Conservation (phyloP, 2,113 vertebrate species). For the Myrmophylax atrothorax region DNA sequence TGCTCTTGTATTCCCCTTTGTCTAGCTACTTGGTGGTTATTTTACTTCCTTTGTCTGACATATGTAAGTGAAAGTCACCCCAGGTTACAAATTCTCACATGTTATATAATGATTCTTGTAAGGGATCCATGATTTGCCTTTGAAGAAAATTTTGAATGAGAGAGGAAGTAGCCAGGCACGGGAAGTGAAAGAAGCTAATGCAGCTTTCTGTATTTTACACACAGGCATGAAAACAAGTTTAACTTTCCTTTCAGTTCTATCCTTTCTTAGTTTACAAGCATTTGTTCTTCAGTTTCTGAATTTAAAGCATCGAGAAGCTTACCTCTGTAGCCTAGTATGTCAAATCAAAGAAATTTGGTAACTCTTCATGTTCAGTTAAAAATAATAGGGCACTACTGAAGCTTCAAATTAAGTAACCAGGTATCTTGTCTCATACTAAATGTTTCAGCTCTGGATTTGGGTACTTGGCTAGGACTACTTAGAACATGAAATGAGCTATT, state of each 20-base stretch:
- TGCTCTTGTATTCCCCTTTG: neutral
- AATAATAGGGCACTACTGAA: neutral
- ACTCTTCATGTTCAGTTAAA: neutral
- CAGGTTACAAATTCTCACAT: neutral
- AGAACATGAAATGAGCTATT: neutral
- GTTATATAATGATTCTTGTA: neutral
- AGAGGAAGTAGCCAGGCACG: neutral
- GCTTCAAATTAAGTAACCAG: neutral
- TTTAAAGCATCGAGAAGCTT: neutral
- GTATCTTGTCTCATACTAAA: neutral
- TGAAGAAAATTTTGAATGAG: neutral
- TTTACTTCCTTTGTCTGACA: neutral
- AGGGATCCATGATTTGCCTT: neutral
- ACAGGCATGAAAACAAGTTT: neutral
- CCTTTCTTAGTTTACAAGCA: neutral
- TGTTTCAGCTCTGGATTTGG: neutral
- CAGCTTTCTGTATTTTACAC: neutral
- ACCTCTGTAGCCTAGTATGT: neutral
- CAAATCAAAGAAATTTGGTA: neutral
- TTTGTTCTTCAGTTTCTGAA: neutral
- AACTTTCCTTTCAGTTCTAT: neutral
- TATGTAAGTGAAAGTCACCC: neutral
- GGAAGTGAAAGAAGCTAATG: neutral
- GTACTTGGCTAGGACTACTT: neutral
- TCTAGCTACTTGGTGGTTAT: neutral